Conservation (phyloP, 2,113 vertebrate species). For the Lampris megalopsis region DNA sequence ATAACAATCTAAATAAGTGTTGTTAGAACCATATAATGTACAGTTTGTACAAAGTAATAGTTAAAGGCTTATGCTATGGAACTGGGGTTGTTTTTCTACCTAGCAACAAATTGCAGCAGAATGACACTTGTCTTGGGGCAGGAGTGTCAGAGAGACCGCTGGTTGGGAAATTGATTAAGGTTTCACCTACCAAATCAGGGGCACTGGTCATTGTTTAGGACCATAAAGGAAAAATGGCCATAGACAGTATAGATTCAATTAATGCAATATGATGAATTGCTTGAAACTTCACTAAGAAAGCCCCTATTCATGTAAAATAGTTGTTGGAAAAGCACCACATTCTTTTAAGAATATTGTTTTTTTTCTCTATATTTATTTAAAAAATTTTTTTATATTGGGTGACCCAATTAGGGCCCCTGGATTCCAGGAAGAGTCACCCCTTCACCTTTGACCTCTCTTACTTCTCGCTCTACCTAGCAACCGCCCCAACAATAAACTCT, state of each 20-base stretch:
- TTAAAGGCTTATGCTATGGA: no score
- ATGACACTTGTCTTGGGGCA: no score
- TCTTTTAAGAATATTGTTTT: constrained; percentile 23
- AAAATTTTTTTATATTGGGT: constrained; percentile 27
- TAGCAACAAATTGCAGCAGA: no score
- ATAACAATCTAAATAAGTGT: background rate
- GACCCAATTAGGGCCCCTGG: constrained; percentile 61
- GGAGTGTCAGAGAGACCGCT: background rate
- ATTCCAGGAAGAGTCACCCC: constrained; percentile 70
- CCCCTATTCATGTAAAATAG: background rate
- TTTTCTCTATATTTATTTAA: constrained; percentile 22
- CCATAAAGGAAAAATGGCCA: background rate
- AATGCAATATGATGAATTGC: accelerated
- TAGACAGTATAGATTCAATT: no score
- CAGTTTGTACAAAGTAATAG: no score
- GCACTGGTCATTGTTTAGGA: background rate
- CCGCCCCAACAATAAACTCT: constrained; percentile 60
- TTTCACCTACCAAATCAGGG: background rate
- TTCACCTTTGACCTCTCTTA: constrained; percentile 70
- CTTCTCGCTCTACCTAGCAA: constrained; percentile 69
- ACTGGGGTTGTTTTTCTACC: no score
- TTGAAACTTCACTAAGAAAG: constrained; percentile 8
- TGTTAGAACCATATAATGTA: no score
- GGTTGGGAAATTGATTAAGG: background rate
- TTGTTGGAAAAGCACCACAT: constrained; percentile 13